These are phyloP conservation scores for Halcyon malimbica DNA, from an alignment of 2,113 vertebrate genomes.

Conservation along the genomic window DNA sequence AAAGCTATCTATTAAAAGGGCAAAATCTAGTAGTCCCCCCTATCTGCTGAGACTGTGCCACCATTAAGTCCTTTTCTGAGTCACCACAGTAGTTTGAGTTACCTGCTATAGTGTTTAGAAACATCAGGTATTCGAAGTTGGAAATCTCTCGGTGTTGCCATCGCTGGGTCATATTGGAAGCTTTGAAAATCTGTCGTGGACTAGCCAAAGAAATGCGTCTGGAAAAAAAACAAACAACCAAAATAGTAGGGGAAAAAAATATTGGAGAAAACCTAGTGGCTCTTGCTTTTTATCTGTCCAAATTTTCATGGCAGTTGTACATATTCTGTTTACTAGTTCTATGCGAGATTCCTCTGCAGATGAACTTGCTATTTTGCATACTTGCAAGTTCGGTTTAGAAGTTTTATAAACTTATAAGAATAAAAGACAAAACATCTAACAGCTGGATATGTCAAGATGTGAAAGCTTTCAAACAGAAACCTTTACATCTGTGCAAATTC, in stretches of 20 bases:
- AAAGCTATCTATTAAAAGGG: background rate
- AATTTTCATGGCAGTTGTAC: background rate
- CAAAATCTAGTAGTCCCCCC: background rate
- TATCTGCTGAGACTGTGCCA: background rate
- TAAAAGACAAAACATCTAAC: constrained; percentile 38
- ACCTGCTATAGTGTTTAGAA: constrained; percentile 96
- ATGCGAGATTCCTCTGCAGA: background rate
- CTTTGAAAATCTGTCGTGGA: constrained; percentile 95
- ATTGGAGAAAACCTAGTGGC: background rate
- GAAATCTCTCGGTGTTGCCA: constrained; percentile 98
- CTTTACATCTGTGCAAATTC: constrained; percentile 47
- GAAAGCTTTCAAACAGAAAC: constrained; percentile 33
- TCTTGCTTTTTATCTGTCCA: background rate
- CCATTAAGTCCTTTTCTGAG: background rate
- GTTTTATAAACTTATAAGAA: constrained; percentile 15
- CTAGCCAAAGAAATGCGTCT: constrained; percentile 95
- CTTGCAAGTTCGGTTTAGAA: background rate
- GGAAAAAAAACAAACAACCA: background rate
- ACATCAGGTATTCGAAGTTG: constrained; percentile 98
- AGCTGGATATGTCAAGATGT: constrained; percentile 15
- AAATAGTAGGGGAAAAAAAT: background rate
- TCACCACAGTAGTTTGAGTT: background rate
- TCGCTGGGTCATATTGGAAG: constrained; percentile 95
- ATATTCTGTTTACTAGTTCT: background rate
- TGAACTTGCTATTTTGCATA: background rate